These are phyloP conservation scores for Nycticryphes semicollaris DNA, from an alignment of 2,113 vertebrate genomes.

Conservation along the genomic window DNA sequence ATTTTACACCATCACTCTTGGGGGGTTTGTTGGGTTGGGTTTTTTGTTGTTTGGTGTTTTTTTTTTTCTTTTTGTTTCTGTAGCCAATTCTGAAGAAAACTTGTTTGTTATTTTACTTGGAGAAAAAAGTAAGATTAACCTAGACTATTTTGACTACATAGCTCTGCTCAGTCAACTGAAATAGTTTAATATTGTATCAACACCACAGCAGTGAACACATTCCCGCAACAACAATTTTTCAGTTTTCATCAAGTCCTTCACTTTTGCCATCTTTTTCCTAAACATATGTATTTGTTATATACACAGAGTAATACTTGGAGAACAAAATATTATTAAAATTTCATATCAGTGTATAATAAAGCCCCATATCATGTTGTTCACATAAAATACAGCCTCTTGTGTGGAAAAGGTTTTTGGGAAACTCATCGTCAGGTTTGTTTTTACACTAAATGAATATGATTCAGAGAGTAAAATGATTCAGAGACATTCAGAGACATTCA, in stretches of 20 bases:
- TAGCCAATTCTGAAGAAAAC: not conserved
- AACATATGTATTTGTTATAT: not conserved
- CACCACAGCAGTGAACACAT: not conserved
- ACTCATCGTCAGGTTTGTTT: not conserved
- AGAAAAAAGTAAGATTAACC: not conserved
- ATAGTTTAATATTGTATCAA: not conserved
- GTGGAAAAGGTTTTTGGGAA: not conserved
- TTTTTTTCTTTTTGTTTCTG: not conserved
- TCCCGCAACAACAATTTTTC: not conserved
- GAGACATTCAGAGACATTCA: too few species aligned
- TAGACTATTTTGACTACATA: not conserved
- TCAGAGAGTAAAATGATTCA: not conserved
- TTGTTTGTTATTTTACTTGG: not conserved
- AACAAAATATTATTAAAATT: not conserved
- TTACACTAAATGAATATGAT: not conserved
- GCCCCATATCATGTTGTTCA: not conserved
- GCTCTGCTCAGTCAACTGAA: not conserved
- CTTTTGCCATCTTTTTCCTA: not conserved
- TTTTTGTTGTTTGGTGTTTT: not conserved
- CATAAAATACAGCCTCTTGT: not conserved
- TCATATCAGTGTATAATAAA: not conserved
- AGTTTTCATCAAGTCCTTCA: not conserved
- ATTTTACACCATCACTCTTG: not conserved
- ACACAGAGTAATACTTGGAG: not conserved
- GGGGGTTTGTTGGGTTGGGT: fast-evolving